Conservation (phyloP, 2,113 vertebrate genomes). For the Lipophrys pholis region DNA sequence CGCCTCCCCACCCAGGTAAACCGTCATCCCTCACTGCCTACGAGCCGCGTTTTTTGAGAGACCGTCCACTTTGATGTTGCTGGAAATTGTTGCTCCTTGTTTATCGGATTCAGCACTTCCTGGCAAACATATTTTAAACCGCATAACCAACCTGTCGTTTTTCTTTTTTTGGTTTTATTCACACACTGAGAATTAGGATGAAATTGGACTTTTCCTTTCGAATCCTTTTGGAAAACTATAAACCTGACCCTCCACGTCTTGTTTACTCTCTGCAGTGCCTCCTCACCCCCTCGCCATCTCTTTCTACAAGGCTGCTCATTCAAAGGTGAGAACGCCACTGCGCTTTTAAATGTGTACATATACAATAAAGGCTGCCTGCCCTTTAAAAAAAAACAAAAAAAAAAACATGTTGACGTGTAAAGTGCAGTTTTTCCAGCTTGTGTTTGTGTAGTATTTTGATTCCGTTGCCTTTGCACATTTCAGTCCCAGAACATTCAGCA, state of each 20-base stretch:
- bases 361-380: slow-evolving; percentile 5
- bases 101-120: neutral
- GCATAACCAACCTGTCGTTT: too few relatives aligned
- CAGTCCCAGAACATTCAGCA: slow-evolving; percentile 75
- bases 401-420: slow-evolving; percentile 2
- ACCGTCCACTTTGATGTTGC: neutral
- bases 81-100: neutral
- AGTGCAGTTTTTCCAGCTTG: slow-evolving; percentile 34
- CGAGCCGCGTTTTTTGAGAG: neutral
- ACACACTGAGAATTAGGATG: too few relatives aligned
- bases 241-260: slow-evolving; percentile 18
- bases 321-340: slow-evolving; percentile 86
- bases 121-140: neutral
- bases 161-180: too few relatives aligned
- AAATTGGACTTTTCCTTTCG: neutral
- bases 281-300: slow-evolving; percentile 92
- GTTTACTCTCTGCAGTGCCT: slow-evolving; percentile 86
- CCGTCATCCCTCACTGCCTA: neutral
- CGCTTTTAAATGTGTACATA: neutral
- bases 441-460: slow-evolving; percentile 69
- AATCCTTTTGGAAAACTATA: neutral
- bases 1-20: slow-evolving; percentile 93
- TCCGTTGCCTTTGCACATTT: slow-evolving; percentile 68
- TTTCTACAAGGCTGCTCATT: slow-evolving; percentile 92
- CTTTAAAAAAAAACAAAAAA: neutral